Evolutionary conservation across 2,113 vertebrate species (phyloP).

Genomic region (Galemys pyrenaicus): DNA sequence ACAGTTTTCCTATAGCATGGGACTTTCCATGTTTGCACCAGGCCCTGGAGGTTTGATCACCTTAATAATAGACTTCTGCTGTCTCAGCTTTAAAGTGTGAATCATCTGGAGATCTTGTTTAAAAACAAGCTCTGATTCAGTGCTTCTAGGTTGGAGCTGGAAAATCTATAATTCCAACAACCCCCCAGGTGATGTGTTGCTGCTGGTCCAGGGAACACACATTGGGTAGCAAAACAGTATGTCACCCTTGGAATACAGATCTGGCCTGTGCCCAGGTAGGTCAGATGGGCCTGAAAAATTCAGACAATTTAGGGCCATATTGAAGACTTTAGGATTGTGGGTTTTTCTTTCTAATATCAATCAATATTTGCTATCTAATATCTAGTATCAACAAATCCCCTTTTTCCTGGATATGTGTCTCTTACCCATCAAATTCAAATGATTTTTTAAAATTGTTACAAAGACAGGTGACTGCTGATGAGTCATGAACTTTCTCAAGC

Average conservation of each 20-base stretch:
- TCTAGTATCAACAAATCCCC: background rate
- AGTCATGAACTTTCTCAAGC: background rate
- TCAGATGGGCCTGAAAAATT: background rate
- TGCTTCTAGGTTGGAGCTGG: background rate
- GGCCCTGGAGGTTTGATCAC: rapidly evolving
- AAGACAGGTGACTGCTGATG: background rate
- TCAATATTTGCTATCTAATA: background rate
- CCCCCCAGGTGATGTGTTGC: rapidly evolving
- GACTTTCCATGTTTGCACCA: background rate
- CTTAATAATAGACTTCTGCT: background rate
- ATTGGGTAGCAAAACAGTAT: background rate
- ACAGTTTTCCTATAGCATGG: background rate
- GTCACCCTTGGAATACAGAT: background rate
- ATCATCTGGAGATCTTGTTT: background rate
- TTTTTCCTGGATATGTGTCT: background rate
- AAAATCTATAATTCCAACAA: background rate
- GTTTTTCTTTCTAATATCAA: background rate
- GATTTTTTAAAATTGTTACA: background rate
- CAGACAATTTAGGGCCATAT: background rate
- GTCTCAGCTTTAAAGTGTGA: background rate
- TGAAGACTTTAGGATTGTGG: background rate
- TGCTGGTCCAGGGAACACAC: background rate
- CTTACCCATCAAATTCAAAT: background rate
- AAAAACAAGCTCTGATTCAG: background rate
- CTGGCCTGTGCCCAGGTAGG: background rate